These are phyloP conservation scores for Exephanes ischioxanthus DNA, from an alignment of 2,888 invertebrate species.

Conservation along the genomic window DNA sequence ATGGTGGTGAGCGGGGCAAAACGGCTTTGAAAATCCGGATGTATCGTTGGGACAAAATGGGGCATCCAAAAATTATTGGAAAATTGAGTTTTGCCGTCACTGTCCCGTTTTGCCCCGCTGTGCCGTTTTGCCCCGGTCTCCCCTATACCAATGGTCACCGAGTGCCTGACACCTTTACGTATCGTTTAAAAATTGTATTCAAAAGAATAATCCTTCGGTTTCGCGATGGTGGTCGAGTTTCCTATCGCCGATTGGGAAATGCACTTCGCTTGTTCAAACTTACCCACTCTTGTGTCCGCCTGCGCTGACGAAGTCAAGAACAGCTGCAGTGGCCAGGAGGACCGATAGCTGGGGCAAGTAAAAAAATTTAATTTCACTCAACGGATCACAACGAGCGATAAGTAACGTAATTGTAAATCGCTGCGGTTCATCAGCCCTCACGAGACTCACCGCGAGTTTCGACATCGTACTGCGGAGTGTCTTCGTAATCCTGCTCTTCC, in stretches of 20 bases:
- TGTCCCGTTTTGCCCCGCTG: too few relatives aligned
- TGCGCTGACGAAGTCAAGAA: conserved; percentile 43
- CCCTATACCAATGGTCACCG: neutral
- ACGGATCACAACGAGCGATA: neutral
- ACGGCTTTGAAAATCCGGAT: too few relatives aligned
- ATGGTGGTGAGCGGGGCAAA: too few relatives aligned
- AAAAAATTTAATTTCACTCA: conserved; percentile 21
- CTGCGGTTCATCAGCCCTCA: neutral
- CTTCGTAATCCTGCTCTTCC: conserved; percentile 31
- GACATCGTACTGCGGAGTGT: conserved; percentile 67
- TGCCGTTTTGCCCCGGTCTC: too few relatives aligned
- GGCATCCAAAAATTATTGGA: too few relatives aligned
- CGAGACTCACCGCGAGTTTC: conserved; percentile 75
- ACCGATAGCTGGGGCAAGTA: conserved; percentile 36
- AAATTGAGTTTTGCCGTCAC: too few relatives aligned
- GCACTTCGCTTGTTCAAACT: conserved; percentile 39
- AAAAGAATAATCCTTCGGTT: neutral
- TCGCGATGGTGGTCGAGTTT: neutral
- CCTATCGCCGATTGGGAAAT: neutral
- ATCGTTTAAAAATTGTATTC: neutral
- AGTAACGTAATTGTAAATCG: neutral
- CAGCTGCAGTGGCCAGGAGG: conserved; percentile 42
- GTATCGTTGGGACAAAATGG: too few relatives aligned
- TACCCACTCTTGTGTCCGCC: conserved; percentile 65
- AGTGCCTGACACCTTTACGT: neutral